Percentiles rank a stretch among this genome's conserved stretches.
These are phyloP conservation scores for Podarcis siculus DNA, from an alignment of 2,797 vertebrate genomes.

Conservation along the genomic window DNA sequence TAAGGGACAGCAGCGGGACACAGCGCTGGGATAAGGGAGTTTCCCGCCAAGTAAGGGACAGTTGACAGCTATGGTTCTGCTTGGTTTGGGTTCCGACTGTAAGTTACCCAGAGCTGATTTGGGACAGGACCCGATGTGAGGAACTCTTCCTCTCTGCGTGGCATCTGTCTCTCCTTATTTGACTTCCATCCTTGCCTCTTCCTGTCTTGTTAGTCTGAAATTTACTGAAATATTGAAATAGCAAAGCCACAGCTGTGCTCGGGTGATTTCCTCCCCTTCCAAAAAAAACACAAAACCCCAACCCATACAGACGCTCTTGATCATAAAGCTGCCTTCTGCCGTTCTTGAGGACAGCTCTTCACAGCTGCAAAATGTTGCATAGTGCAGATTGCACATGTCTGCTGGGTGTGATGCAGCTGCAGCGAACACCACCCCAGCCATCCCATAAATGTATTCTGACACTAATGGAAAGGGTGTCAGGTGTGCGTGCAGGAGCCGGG, in stretches of 20 bases:
- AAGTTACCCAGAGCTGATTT: no score
- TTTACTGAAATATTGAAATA: conserved; percentile 11
- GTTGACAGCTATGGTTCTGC: no score
- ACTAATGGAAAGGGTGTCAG: no score
- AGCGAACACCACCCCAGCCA: not conserved
- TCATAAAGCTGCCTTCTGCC: not conserved
- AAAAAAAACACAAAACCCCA: not conserved
- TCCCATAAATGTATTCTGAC: not conserved
- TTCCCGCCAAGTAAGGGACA: no score
- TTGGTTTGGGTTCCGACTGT: no score
- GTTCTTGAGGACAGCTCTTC: no score
- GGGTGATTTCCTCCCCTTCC: not conserved
- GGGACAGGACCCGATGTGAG: not conserved
- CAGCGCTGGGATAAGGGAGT: no score
- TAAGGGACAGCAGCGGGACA: no score
- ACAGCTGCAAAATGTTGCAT: not conserved
- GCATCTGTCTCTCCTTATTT: not conserved
- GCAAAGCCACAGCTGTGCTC: not conserved
- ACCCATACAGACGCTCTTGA: not conserved
- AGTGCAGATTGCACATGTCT: no score
- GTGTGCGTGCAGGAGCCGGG: no score
- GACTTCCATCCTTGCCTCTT: not conserved
- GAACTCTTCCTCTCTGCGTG: not conserved
- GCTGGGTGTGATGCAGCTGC: no score
- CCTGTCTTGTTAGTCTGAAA: not conserved